Conservation (phyloP, 2,888 invertebrate species). For the Danaus chrysippus region DNA sequence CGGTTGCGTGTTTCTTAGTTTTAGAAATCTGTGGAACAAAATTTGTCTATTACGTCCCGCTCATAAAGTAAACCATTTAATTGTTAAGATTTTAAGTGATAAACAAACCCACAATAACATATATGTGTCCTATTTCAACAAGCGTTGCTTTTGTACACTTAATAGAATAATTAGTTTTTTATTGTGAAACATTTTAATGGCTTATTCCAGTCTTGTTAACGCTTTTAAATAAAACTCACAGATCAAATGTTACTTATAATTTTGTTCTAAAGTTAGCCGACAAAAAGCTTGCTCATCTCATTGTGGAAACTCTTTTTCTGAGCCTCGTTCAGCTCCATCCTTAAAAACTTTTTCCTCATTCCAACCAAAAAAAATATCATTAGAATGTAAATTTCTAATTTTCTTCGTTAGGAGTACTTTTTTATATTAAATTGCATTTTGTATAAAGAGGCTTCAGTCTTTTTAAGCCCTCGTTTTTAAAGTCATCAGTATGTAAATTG, state of each 20-base stretch:
- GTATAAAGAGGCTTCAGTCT: neutral
- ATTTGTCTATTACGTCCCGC: too few species aligned
- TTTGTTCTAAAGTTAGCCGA: slow-evolving; percentile 1
- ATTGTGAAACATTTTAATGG: too few species aligned
- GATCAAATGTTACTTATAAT: slow-evolving; percentile 1
- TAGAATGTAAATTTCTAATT: slow-evolving; percentile 69
- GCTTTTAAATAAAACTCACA: neutral
- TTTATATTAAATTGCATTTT: slow-evolving; percentile 34
- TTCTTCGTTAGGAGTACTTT: slow-evolving; percentile 52
- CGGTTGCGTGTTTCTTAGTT: too few species aligned
- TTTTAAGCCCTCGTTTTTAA: too few species aligned
- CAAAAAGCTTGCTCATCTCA: slow-evolving; percentile 5
- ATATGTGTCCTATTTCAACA: too few species aligned
- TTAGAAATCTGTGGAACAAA: too few species aligned
- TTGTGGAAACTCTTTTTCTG: slow-evolving; percentile 5
- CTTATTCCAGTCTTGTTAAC: neutral
- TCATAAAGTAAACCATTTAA: too few species aligned
- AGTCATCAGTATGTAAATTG: too few species aligned
- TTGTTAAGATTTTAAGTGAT: too few species aligned
- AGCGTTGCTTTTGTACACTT: too few species aligned
- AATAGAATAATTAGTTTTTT: too few species aligned
- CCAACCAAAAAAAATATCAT: slow-evolving; percentile 41
- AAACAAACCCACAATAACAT: too few species aligned
- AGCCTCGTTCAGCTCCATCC: neutral
- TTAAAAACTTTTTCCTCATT: slow-evolving; percentile 31